These are phyloP conservation scores for Piprites chloris DNA, from an alignment of 2,113 vertebrate genomes.

Conservation along the genomic window DNA sequence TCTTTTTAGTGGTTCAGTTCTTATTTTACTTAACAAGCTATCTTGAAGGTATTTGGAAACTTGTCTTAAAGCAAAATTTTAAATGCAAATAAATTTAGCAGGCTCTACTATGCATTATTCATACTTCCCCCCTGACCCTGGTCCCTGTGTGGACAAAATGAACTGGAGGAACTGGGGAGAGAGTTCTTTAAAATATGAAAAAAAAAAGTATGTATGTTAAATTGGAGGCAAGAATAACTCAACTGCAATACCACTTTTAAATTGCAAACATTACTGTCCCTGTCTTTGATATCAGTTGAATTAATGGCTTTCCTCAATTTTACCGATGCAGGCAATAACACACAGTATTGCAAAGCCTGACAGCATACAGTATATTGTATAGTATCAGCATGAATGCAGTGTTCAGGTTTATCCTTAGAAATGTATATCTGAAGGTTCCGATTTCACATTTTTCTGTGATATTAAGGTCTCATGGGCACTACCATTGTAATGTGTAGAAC, in stretches of 20 bases:
- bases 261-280: background rate
- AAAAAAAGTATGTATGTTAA: background rate
- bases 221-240: background rate
- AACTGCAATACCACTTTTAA: background rate
- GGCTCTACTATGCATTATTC: background rate
- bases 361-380: rapidly evolving
- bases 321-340: background rate
- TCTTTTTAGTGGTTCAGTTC: background rate
- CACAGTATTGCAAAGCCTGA: background rate
- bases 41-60: background rate
- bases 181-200: background rate
- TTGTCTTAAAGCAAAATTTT: background rate
- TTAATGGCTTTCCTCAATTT: constrained; percentile 10
- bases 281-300: background rate
- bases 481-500: background rate
- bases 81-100: background rate
- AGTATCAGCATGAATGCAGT: background rate
- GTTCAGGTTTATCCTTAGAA: background rate
- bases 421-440: background rate
- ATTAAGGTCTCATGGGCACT: background rate
- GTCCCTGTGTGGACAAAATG: background rate
- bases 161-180: background rate
- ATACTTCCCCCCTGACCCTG: background rate
- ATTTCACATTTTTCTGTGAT: background rate
- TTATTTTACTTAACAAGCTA: background rate